A percentile compares a stretch with the other conserved stretches of the same genome.
These are phyloP conservation scores for Zalophus californianus DNA, from an alignment of 2,797 vertebrate genomes.

Conservation along the genomic window DNA sequence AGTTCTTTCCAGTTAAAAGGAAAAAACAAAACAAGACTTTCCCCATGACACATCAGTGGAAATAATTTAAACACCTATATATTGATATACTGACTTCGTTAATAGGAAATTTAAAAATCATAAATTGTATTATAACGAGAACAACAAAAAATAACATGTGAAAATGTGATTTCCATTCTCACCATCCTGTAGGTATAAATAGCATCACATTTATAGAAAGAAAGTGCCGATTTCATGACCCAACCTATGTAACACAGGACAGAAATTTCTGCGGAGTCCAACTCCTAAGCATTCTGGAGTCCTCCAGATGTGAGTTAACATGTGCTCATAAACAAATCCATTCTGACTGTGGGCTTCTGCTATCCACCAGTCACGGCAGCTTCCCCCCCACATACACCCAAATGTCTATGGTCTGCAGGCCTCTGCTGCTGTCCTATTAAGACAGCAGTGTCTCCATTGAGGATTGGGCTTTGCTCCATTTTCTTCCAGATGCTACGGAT, in stretches of 20 bases:
- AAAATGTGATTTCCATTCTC: neutral
- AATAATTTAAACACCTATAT: neutral
- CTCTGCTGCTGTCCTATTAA: neutral
- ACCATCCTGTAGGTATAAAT: neutral
- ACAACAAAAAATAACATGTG: neutral
- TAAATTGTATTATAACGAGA: neutral
- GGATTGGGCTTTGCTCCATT: neutral
- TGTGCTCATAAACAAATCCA: neutral
- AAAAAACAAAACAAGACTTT: neutral
- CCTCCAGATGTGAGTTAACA: neutral
- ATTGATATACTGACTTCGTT: neutral
- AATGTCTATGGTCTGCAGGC: neutral
- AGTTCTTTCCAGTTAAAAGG: neutral
- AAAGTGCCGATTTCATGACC: neutral
- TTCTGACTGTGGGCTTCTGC: neutral
- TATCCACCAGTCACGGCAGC: neutral
- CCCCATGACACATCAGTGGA: neutral
- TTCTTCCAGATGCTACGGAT: neutral
- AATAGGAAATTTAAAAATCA: neutral
- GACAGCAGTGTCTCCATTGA: neutral
- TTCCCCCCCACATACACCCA: neutral
- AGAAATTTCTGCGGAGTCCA: neutral
- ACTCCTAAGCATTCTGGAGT: neutral
- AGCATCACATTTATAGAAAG: neutral
- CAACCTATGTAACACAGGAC: neutral